Evolutionary conservation across 1,140 invertebrate species (phyloP).

Genomic region (Scaptomyza graminum): DNA sequence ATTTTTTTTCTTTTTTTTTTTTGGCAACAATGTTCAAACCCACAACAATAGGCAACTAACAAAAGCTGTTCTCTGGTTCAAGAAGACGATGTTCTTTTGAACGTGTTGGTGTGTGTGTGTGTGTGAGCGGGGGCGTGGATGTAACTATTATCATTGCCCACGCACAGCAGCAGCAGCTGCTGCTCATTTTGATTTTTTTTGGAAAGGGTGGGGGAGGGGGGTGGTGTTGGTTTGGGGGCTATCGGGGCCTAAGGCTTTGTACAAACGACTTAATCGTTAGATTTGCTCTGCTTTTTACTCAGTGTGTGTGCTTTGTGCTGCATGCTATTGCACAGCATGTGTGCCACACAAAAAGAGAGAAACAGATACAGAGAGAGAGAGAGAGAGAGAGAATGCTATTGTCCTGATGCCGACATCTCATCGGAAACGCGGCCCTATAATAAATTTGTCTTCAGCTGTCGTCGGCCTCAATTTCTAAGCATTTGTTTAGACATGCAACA

Average conservation of each 20-base stretch:
- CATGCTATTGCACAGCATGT: conserved; percentile 39
- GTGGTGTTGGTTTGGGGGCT: background rate
- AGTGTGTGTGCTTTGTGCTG: conserved; percentile 9
- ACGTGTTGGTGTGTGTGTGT: background rate
- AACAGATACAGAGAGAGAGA: conserved; percentile 6
- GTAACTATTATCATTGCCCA: conserved; percentile 20
- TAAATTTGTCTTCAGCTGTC: conserved; percentile 77
- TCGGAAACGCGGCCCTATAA: conserved; percentile 55
- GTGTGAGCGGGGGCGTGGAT: conserved; percentile 14
- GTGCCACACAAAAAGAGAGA: conserved; percentile 24
- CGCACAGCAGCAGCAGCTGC: conserved; percentile 41
- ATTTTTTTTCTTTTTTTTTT: conserved; percentile 17
- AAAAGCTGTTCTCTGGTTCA: conserved; percentile 31
- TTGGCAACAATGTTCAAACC: conserved; percentile 71
- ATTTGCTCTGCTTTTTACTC: conserved; percentile 44
- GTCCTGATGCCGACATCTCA: conserved; percentile 48
- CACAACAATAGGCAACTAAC: conserved; percentile 1
- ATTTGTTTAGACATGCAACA: conserved; percentile 71
- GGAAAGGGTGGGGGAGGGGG: background rate
- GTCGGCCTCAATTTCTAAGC: conserved; percentile 72
- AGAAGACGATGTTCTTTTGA: conserved; percentile 24
- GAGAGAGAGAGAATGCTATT: conserved; percentile 35
- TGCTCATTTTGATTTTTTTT: conserved; percentile 26
- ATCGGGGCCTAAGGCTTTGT: conserved; percentile 15
- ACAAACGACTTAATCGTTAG: conserved; percentile 52